These are phyloP conservation scores for Geococcyx californianus DNA, from an alignment of 2,113 vertebrate species.

Conservation along the genomic window DNA sequence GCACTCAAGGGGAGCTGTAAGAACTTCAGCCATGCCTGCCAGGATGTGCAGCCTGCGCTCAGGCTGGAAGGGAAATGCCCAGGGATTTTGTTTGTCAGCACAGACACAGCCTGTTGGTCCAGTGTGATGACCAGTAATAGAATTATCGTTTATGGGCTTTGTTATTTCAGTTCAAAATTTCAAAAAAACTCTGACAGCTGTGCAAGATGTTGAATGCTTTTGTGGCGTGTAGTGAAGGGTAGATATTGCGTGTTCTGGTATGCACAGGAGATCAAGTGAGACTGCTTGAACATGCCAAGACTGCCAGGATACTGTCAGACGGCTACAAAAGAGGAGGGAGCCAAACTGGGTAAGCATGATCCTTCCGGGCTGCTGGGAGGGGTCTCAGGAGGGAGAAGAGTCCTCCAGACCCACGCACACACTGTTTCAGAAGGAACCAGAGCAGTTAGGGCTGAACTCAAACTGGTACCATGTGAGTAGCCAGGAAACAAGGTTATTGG, in stretches of 20 bases:
- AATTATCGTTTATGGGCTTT: neutral
- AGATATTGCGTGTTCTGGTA: neutral
- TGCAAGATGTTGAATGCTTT: neutral
- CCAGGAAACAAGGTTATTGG: neutral
- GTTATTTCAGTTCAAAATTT: neutral
- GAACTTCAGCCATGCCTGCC: neutral
- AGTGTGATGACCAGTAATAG: neutral
- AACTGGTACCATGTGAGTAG: neutral
- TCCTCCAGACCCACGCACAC: neutral
- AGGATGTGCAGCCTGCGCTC: neutral
- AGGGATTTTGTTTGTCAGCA: neutral
- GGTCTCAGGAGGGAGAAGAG: neutral
- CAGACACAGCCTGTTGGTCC: neutral
- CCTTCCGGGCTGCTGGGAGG: neutral
- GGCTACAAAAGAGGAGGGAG: neutral
- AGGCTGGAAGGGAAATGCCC: neutral
- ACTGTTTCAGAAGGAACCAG: neutral
- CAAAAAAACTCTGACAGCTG: neutral
- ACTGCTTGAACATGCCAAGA: neutral
- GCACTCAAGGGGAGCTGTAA: fast-evolving
- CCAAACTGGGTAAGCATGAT: neutral
- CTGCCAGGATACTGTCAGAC: neutral
- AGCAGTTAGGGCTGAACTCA: neutral
- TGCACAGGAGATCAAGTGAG: neutral
- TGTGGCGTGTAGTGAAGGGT: neutral